Evolutionary conservation across 2,797 vertebrate species (phyloP).

Genomic region (Pelobates cultripes): DNA sequence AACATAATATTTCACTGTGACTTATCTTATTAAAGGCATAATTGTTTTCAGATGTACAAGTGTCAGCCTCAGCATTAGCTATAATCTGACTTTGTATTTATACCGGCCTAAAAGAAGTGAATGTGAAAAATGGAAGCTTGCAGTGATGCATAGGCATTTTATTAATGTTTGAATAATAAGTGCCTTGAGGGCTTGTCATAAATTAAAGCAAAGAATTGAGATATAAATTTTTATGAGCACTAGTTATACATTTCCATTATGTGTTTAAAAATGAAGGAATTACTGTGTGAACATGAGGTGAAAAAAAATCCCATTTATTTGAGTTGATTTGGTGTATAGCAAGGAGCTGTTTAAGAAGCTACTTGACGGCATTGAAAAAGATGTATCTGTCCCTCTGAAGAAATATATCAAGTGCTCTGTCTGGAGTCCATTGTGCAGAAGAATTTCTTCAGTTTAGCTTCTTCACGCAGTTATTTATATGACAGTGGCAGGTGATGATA

Average conservation of each 20-base stretch:
- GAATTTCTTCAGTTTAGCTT: conserved; percentile 61
- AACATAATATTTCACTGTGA: conserved; percentile 86
- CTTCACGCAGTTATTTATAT: conserved; percentile 73
- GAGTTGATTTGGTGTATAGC: conserved; percentile 74
- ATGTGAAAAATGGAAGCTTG: conserved; percentile 85
- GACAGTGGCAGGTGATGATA: conserved; percentile 70
- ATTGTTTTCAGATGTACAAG: conserved; percentile 87
- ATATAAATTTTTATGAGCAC: conserved; percentile 97
- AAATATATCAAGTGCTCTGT: conserved; percentile 77
- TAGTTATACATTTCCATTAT: conserved; percentile 93
- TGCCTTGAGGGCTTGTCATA: conserved; percentile 91
- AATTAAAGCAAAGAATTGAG: conserved; percentile 93
- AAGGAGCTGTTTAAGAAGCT: conserved; percentile 61
- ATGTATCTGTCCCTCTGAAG: conserved; percentile 78
- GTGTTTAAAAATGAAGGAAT: conserved; percentile 95
- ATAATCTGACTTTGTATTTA: conserved; percentile 82
- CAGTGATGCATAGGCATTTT: conserved; percentile 92
- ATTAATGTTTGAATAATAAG: conserved; percentile 99
- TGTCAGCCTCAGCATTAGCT: conserved; percentile 70
- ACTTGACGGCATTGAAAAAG: conserved; percentile 70
- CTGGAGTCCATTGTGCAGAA: conserved; percentile 69
- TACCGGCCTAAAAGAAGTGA: conserved; percentile 81
- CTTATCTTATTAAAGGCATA: conserved; percentile 84
- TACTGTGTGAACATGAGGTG: conserved; percentile 75
- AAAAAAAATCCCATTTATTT: conserved; percentile 76